A percentile compares a stretch with the other conserved stretches of the same genome.
phyloP scores from a whole-genome alignment of 2,888 invertebrate species.

The Drosophila multiciliata region DNA sequence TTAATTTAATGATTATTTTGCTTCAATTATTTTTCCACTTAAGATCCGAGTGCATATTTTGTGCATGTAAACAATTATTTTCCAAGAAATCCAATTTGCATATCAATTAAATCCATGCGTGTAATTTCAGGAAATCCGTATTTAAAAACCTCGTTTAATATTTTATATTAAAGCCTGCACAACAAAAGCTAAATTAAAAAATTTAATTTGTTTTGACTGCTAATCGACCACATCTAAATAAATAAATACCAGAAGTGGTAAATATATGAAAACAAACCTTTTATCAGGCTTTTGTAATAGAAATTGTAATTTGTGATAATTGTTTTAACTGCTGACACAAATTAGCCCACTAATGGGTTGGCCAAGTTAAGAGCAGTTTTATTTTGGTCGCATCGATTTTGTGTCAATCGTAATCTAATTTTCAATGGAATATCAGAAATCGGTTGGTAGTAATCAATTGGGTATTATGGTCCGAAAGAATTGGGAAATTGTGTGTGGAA shows the following conservation, averaged over 20 bases:
- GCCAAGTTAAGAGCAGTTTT: slow-evolving; percentile 19
- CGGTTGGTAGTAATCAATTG: slow-evolving; percentile 35
- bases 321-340: slow-evolving; percentile 10
- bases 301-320: slow-evolving; percentile 1
- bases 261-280: not conserved
- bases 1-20: not conserved
- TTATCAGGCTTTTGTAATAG: not conserved
- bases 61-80: not conserved
- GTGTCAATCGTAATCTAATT: slow-evolving; percentile 52
- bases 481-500: slow-evolving; percentile 43
- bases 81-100: not conserved
- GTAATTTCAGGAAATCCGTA: not conserved
- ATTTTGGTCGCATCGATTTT: slow-evolving; percentile 61
- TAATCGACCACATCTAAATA: not conserved
- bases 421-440: slow-evolving; percentile 17
- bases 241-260: not conserved
- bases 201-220: not conserved
- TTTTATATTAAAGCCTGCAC: too few species aligned
- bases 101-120: not conserved
- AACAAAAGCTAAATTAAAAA: not conserved
- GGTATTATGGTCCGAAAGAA: slow-evolving; percentile 34
- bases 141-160: not conserved
- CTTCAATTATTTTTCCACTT: not conserved
- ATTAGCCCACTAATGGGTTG: slow-evolving; percentile 4
- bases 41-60: not conserved